Evolutionary conservation across 2,797 vertebrate species (phyloP), one percentile per base, ranked within the genome.

Genomic region (Eurystomus glaucurus): DNA sequence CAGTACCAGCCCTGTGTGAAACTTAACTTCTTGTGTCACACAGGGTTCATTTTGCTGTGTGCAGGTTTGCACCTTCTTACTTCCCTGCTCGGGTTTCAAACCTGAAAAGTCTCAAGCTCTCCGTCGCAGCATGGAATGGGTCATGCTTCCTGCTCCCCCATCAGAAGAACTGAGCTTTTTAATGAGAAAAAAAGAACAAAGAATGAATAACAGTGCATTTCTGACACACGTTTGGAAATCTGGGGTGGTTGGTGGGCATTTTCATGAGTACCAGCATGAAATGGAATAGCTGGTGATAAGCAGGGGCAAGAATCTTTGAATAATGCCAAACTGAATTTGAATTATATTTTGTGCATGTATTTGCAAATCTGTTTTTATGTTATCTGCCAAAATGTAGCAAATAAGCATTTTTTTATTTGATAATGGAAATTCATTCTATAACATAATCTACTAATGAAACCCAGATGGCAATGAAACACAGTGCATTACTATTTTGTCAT

Each of bases 51-150:
- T 96, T 96, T 96, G 80, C n/a, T 70, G 43, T 55, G 77, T 39
- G 69, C 0, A 1, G 46, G 58, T 93, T 95, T 96, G 31, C 58
- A 92, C 82, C 91, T 90, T 88, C 88, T 88, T 58, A 58, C 28
- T 91, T 93, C 62, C 75, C 82, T 93, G 79, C 88, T 97, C 90
- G 26, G 20, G 61, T 97, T 96, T 96, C 96, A 91, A 83, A 95
- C 46, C 82, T 81, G 79, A 95, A 88, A 69, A 7, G 22, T 85
- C 64, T 78, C 82, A 85, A 65, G 37, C 33, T 84, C 83, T 94
- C 54, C 61, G 76, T 96, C 58, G 0, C 90, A 96, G 93, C 79
- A 65, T 88, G 93, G 51, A 85, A 68, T 71, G 39, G 94, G 61
- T 88, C 79, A 90, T 35, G 70, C 85, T 95, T 97, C 90, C 94